phyloP scores from a whole-genome alignment of 2,113 vertebrate species.

The Prinia subflava region DNA sequence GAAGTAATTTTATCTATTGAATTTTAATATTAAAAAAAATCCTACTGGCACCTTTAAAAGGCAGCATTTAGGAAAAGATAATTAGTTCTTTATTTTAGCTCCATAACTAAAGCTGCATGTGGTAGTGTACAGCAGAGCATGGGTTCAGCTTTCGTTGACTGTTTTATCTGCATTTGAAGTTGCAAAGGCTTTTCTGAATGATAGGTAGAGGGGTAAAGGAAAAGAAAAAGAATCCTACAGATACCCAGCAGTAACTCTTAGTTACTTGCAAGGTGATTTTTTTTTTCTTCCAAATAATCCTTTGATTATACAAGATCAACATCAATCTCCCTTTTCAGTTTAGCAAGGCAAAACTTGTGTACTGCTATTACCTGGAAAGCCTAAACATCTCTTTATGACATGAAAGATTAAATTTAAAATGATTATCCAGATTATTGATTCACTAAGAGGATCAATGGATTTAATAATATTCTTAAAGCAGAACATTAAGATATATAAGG shows the following conservation, averaged over 20 bases:
- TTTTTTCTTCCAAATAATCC: not conserved
- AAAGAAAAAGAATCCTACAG: not conserved
- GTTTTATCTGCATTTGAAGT: not conserved
- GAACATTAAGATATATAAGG: not conserved
- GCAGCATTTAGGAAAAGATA: not conserved
- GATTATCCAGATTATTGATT: conserved; percentile 51
- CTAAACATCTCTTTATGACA: not conserved
- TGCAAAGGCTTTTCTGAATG: not conserved
- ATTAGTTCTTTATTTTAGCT: not conserved
- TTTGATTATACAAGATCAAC: not conserved
- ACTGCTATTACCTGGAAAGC: not conserved
- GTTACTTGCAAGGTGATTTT: not conserved
- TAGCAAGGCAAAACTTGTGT: conserved; percentile 1
- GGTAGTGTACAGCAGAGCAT: not conserved
- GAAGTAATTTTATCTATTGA: not conserved
- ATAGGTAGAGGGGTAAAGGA: not conserved
- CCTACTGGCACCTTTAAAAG: not conserved
- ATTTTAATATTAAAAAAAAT: not conserved
- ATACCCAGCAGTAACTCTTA: not conserved
- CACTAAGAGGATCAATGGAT: conserved; percentile 49
- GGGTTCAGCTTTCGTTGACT: not conserved
- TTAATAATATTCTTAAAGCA: conserved; percentile 51
- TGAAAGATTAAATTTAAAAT: conserved; percentile 53
- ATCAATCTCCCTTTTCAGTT: not conserved
- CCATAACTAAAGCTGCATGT: not conserved